Evolutionary conservation across 2,888 invertebrate species (phyloP).

Genomic region (Gerris lacustris): DNA sequence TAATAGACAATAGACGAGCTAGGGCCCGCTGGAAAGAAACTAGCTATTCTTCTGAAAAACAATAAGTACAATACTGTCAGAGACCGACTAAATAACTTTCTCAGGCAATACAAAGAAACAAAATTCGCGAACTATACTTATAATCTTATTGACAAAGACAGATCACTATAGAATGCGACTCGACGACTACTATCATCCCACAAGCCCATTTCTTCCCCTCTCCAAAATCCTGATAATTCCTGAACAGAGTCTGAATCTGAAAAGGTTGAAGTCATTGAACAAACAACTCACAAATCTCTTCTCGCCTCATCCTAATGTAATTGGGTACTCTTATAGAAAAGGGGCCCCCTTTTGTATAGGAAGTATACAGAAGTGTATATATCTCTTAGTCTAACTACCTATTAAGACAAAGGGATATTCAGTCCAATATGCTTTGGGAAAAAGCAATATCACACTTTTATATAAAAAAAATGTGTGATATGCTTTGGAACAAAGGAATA

Average conservation of each 20-base stretch:
- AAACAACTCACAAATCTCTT: slow-evolving; percentile 17
- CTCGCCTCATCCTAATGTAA: slow-evolving; percentile 21
- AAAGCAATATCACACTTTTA: too few species aligned
- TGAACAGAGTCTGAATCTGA: slow-evolving; percentile 15
- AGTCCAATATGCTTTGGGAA: too few species aligned
- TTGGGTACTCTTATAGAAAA: too few species aligned
- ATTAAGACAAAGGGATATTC: too few species aligned
- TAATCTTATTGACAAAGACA: background rate
- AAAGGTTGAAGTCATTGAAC: slow-evolving; percentile 18
- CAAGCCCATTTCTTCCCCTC: background rate
- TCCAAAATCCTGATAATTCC: background rate
- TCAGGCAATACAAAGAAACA: background rate
- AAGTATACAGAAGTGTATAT: too few species aligned
- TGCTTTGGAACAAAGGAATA: too few species aligned
- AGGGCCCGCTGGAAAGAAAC: too few species aligned
- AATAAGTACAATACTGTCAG: background rate
- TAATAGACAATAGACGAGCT: too few species aligned
- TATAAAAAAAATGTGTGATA: too few species aligned
- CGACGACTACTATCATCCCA: slow-evolving; percentile 9
- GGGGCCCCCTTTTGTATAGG: too few species aligned
- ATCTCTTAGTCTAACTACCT: too few species aligned
- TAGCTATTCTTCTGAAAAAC: background rate
- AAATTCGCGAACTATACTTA: background rate
- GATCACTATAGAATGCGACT: slow-evolving; percentile 2
- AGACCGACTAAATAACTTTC: background rate